Conservation (phyloP, 1,140 invertebrate genomes). For the Brachionus calyciflorus region DNA sequence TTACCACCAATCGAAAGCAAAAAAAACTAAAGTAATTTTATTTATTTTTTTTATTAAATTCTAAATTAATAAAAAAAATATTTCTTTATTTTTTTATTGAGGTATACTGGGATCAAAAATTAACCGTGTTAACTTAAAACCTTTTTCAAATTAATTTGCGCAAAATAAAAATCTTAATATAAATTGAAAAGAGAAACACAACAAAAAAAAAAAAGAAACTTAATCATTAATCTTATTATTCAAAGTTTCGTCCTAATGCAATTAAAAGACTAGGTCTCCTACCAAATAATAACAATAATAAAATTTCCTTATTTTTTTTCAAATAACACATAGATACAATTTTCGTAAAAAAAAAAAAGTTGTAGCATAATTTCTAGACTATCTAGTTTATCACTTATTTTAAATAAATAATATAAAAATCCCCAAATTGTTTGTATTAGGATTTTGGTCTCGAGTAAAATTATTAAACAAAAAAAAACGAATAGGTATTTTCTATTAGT, state of each 20-base stretch:
- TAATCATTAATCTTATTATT: not conserved
- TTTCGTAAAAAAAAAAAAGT: not conserved
- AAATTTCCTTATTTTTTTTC: not conserved
- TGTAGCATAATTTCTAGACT: constrained; percentile 40
- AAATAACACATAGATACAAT: constrained; percentile 7
- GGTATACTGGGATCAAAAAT: too few species aligned
- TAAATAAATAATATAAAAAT: too few species aligned
- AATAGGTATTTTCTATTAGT: too few species aligned
- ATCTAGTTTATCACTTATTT: constrained; percentile 7
- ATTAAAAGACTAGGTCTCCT: not conserved
- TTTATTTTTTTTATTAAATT: too few species aligned
- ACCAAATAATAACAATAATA: not conserved
- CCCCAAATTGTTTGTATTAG: too few species aligned
- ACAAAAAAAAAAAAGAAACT: constrained; percentile 16
- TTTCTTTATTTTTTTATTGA: not conserved
- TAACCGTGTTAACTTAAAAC: too few species aligned
- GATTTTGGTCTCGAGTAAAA: too few species aligned
- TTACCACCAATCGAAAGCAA: not conserved
- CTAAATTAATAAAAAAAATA: not conserved
- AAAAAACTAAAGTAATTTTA: not conserved
- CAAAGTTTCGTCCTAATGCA: not conserved
- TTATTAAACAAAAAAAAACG: too few species aligned
- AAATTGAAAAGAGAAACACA: too few species aligned
- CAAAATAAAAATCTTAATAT: too few species aligned
- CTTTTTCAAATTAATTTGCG: too few species aligned